Base-by-base conservation (phyloP, 2,113 vertebrate species). In the Cephalopterus ornatus region DNA sequence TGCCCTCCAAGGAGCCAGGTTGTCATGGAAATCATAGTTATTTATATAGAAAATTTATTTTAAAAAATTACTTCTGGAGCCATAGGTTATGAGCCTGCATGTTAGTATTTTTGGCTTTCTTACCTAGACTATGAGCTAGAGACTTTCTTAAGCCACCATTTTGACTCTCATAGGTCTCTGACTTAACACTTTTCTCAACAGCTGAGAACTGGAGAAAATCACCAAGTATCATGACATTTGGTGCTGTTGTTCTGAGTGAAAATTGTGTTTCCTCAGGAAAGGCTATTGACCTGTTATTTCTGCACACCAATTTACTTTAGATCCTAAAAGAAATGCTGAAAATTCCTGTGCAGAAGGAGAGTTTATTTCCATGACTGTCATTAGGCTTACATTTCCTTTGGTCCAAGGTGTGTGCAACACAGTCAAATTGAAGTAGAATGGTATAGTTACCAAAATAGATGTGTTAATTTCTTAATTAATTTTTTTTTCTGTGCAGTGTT, bases 391-490 rank as follows among this genome's bases (percentile, higher is more conserved):
- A 21, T 81, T 93, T 89, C 30, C 33, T 91, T 92, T 75, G 33
- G 20, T 88, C 47, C 33, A 67, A 90, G 56, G 70, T 91, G 37
- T 53, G 30, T 44, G 26, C 4, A 12, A 24, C 18, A 20, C 20
- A 49, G 18, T 59, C 46, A 70, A 37, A 81, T 78, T 52, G 70
- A 80, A 88, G 28, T 28, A 55, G 75, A 23, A 55, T 80, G 46
- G 33, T 62, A 58, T 24, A 32, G 59, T 61, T 88, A 63, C 78
- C 44, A 71, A 83, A 93, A 89, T 33, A 89, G 73, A 94, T 65
- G 80, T 89, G 84, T 88, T 94, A 88, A 91, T 94, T 71, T 92
- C 28, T 88, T 85, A 73, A 89, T 93, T 85, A 55, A 5, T 23
- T 68, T 72, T 35, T 55, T 78, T 68, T 39, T 41, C 15, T 39